phyloP scores from a whole-genome alignment of 2,113 vertebrate species.

The Takifugu flavidus region DNA sequence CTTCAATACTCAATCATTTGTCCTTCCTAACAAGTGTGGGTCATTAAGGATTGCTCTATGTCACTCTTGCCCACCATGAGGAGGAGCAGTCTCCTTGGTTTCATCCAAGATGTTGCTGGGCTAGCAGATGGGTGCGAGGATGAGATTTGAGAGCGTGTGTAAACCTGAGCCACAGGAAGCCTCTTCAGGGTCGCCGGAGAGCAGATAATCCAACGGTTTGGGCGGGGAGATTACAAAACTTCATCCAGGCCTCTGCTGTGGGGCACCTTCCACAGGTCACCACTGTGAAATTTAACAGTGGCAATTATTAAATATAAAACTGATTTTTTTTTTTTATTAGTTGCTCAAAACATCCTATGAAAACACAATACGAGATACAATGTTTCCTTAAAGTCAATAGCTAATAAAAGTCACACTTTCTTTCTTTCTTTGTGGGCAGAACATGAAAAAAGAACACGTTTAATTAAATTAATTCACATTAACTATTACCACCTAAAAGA shows the following conservation, averaged over 20 bases:
- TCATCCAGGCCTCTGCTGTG: conserved; percentile 65
- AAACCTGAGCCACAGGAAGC: conserved; percentile 49
- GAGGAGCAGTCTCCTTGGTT: neutral
- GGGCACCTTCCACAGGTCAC: conserved; percentile 56
- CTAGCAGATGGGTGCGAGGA: conserved; percentile 66
- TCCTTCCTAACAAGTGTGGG: neutral
- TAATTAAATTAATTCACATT: neutral
- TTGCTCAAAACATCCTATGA: neutral
- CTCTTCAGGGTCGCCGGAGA: conserved; percentile 66
- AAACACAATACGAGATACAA: neutral
- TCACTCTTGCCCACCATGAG: neutral
- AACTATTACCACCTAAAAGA: neutral
- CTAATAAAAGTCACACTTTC: no score
- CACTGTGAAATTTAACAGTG: conserved; percentile 44
- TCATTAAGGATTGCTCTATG: neutral
- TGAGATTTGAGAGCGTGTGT: conserved; percentile 65
- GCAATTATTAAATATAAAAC: conserved; percentile 2
- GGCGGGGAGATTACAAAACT: conserved; percentile 70
- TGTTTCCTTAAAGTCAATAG: no score
- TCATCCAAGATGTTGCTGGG: conserved; percentile 42
- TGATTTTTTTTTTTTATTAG: neutral
- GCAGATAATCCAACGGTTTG: conserved; percentile 61
- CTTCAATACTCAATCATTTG: neutral
- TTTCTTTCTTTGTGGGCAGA: no score
- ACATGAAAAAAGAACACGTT: no score